Base-by-base conservation (phyloP, 2,888 invertebrate species). In the Bellardia pandia region DNA sequence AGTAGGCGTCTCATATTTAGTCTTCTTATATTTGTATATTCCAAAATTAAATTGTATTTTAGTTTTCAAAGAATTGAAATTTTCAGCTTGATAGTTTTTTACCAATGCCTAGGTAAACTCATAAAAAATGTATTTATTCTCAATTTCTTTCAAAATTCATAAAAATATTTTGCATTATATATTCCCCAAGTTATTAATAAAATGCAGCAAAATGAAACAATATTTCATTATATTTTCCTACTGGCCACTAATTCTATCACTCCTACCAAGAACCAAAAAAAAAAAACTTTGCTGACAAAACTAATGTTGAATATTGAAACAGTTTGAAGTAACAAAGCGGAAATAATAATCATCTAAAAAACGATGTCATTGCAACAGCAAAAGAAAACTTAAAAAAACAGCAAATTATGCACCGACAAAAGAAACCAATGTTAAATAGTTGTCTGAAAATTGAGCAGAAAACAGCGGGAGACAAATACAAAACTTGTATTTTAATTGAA, bases 321-420 rank as follows among this genome's bases (percentile, higher is more conserved):
- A 72, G 77, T 81, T 81, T 78, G 51, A 87, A 81, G 76, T 85
- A 81, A 81, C 87, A 87, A 66, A 85, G 77, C 81, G 85, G 80
- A 78, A 78, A 85, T 85, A 87, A 87, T 81, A 85, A 84, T 85
- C 81, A 85, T 68, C 77, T 78, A 62, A 53, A 80, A 81, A 85
- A 81, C 53, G 77, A 81, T 85, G 86, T 87, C 80, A 84, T 66
- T 84, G 71, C 75, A 81, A 45, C 40, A 62, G 7, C 64, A 11
- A 16, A 9, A 74, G 30, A 68, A 62, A 37, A 23, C 51, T 7
- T 23, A 53, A 53, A 53, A 69, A 30, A 16, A 66, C 14, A 71
- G 42, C 48, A 42, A 62, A 64, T 56, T 45, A 48, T 45, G 56
- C 42, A 71, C 66, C 37, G 6, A 37, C 4, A 37, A 37, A 53